Percentiles rank a stretch among this genome's conserved stretches.
These are phyloP conservation scores for Melinopterus prodromus DNA, from an alignment of 2,888 invertebrate species.

Conservation along the genomic window DNA sequence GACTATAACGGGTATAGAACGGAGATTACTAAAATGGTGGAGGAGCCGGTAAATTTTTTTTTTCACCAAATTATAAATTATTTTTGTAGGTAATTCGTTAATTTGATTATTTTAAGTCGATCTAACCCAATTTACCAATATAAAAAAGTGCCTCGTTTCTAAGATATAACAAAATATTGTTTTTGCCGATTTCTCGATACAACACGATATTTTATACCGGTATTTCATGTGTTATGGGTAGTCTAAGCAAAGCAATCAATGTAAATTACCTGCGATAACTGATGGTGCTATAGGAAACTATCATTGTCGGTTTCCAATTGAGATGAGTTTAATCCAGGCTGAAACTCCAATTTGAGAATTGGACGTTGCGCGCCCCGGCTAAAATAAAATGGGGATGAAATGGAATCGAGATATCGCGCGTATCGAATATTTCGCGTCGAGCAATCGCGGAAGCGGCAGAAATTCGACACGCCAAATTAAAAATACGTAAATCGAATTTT, in stretches of 20 bases:
- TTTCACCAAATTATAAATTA: too few species aligned
- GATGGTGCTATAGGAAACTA: neutral
- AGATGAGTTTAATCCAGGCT: neutral
- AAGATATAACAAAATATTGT: too few species aligned
- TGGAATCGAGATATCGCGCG: neutral
- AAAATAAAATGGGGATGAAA: neutral
- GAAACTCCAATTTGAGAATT: neutral
- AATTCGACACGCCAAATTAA: neutral
- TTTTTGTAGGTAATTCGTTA: too few species aligned
- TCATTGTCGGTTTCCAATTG: neutral
- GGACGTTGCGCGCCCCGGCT: neutral
- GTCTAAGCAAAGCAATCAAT: neutral
- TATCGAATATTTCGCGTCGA: neutral
- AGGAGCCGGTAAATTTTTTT: too few species aligned
- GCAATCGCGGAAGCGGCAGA: neutral
- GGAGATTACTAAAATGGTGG: too few species aligned
- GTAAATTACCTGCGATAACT: neutral
- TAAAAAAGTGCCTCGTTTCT: too few species aligned
- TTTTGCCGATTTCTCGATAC: too few species aligned
- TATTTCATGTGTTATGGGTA: too few species aligned
- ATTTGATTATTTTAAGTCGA: too few species aligned
- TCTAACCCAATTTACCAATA: too few species aligned
- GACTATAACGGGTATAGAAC: too few species aligned
- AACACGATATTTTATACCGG: too few species aligned
- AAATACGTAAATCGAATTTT: neutral